phyloP scores from a whole-genome alignment of 2,113 vertebrate species.

The Abramis brama region DNA sequence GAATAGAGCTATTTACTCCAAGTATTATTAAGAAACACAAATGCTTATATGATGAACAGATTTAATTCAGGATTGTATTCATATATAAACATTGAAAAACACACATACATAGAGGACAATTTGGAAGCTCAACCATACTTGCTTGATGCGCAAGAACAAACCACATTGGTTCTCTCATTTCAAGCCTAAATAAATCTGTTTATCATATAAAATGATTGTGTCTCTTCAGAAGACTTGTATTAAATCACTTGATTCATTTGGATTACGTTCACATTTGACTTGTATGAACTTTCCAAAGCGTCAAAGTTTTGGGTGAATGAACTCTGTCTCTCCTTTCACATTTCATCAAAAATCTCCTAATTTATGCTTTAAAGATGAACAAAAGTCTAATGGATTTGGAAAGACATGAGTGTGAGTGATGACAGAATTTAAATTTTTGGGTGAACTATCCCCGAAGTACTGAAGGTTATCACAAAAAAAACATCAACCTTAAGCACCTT shows the following conservation, averaged over 20 bases:
- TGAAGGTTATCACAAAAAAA: background rate
- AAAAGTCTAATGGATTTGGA: background rate
- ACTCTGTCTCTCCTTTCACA: background rate
- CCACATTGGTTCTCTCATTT: background rate
- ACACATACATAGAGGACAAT: background rate
- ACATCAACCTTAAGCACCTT: background rate
- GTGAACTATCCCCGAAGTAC: background rate
- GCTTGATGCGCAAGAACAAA: background rate
- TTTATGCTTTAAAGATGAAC: background rate
- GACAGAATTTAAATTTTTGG: background rate
- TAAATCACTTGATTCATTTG: background rate
- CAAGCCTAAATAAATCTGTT: background rate
- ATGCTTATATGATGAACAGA: background rate
- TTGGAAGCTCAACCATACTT: background rate
- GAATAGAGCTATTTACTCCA: background rate
- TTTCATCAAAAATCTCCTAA: background rate
- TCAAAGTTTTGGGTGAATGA: background rate
- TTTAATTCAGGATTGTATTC: background rate
- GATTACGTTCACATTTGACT: background rate
- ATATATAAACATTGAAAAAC: background rate
- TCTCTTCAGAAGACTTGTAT: background rate
- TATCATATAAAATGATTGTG: background rate
- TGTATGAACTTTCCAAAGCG: no score
- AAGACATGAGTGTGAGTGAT: background rate
- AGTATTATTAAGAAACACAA: background rate